Evolutionary conservation across 2,797 vertebrate species (phyloP), one percentile per base, ranked within the genome.

Genomic region (Myiotriccus ornatus): DNA sequence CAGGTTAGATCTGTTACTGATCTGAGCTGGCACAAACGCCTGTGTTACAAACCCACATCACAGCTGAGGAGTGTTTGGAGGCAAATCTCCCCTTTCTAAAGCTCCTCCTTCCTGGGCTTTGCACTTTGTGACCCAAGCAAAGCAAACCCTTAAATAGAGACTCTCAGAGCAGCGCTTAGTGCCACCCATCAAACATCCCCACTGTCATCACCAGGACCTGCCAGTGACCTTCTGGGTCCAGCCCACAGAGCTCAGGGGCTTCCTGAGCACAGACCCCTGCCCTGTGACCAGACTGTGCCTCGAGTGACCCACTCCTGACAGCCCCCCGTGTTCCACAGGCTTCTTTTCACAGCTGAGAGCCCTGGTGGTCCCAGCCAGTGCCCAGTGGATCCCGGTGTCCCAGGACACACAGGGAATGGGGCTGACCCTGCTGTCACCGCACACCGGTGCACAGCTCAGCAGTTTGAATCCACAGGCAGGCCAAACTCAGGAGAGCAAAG

Each of bases 301-400:
- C 71, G 1, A 25, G 46, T 28, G 22, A 46, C 4, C 68, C 41
- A 41, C 27, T 24, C 3, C 41, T 19, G 68, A 41, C 62, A 89
- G 75, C 37, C 52, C 39, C 59, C 28, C 3, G 21, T 16, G 5
- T 17, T n/a, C 37, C 34, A 20, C 24, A n/a, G 53, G 39, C 39
- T 57, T 28, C 57, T 59, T 13, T 12, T 12, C 73, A 49, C 39
- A 30, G 39, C 43, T 71, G 53, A 63, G 22, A 32, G 18, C 24
- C 46, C 79, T 14, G 50, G 32, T 0, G 4, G 37, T 17, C 28
- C 62, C 63, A 22, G 52, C 4, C 2, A 10, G 2, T 0, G 2
- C 44, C 59, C 0, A 5, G 5, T 0, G 5, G 62, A 43, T 14
- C 24, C 23, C 1, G 0, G 34, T 2, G 16, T 28, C n/a, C 76